These are phyloP conservation scores for Augochlorella aurata DNA, from an alignment of 2,888 invertebrate genomes.

Conservation along the genomic window DNA sequence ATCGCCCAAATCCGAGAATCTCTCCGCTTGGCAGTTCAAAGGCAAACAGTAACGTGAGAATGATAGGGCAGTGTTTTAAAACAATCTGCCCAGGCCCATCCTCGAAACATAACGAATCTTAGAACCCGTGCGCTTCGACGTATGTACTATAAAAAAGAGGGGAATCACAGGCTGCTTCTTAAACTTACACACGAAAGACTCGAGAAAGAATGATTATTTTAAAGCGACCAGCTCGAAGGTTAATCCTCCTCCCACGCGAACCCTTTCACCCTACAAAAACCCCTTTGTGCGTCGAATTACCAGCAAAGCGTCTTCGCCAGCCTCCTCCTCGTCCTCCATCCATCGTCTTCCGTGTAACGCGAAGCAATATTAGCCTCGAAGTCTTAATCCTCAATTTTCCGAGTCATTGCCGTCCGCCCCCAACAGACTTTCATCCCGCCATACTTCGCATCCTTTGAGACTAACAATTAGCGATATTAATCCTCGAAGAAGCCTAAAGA, in stretches of 20 bases:
- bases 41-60: conserved; percentile 69
- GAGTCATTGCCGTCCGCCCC: conserved; percentile 62
- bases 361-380: conserved; percentile 57
- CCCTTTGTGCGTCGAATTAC: conserved; percentile 47
- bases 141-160: not conserved
- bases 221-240: conserved; percentile 20
- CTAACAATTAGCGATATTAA: conserved; percentile 80
- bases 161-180: not conserved
- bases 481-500: conserved; percentile 68
- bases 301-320: conserved; percentile 12
- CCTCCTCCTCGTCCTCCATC: not conserved
- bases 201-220: conserved; percentile 1
- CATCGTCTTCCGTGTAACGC: conserved; percentile 43
- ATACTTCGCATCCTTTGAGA: conserved; percentile 72
- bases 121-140: not conserved
- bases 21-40: conserved; percentile 55
- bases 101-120: conserved; percentile 46
- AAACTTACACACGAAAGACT: not conserved
- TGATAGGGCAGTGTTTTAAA: conserved; percentile 65
- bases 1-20: conserved; percentile 68
- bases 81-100: conserved; percentile 56
- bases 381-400: conserved; percentile 77
- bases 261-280: conserved; percentile 22
- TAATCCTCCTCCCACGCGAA: conserved; percentile 18
- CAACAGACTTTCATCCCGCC: conserved; percentile 42